These are phyloP conservation scores for Clarias fuscus DNA, from an alignment of 2,797 vertebrate genomes.

Conservation along the genomic window DNA sequence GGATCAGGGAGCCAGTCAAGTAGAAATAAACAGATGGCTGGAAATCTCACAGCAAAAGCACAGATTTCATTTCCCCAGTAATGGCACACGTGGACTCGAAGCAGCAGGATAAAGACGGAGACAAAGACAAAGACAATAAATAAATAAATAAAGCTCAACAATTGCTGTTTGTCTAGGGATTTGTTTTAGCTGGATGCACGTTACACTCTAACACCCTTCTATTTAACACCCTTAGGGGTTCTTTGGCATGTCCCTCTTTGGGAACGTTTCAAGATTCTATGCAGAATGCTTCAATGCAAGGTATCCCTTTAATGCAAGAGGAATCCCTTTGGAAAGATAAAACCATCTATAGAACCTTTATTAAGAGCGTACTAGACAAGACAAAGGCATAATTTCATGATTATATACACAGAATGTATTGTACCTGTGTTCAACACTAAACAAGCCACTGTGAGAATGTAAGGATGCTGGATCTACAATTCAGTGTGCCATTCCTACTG, in stretches of 20 bases:
- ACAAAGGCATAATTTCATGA: no score
- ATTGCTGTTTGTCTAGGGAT: not conserved
- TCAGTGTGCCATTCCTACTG: not conserved
- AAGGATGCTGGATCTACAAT: not conserved
- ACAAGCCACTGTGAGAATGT: not conserved
- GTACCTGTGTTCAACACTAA: not conserved
- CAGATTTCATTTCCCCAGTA: slow-evolving; percentile 34
- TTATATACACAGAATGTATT: not conserved
- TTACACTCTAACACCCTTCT: not conserved
- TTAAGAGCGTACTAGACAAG: not conserved
- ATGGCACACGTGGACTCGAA: slow-evolving; percentile 13
- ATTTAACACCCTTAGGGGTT: not conserved
- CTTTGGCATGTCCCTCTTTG: not conserved
- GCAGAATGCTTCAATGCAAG: not conserved
- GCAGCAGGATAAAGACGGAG: not conserved
- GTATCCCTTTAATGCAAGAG: not conserved
- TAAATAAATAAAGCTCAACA: not conserved
- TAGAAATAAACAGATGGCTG: slow-evolving; percentile 55
- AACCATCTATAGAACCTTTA: not conserved
- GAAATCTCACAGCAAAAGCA: slow-evolving; percentile 37
- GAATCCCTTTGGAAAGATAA: not conserved
- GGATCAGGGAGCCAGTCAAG: slow-evolving; percentile 40
- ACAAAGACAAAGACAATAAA: no score
- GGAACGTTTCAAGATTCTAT: not conserved
- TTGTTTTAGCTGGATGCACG: slow-evolving; percentile 12